Conservation (phyloP, 2,797 vertebrate genomes). For the Molossus molossus region DNA sequence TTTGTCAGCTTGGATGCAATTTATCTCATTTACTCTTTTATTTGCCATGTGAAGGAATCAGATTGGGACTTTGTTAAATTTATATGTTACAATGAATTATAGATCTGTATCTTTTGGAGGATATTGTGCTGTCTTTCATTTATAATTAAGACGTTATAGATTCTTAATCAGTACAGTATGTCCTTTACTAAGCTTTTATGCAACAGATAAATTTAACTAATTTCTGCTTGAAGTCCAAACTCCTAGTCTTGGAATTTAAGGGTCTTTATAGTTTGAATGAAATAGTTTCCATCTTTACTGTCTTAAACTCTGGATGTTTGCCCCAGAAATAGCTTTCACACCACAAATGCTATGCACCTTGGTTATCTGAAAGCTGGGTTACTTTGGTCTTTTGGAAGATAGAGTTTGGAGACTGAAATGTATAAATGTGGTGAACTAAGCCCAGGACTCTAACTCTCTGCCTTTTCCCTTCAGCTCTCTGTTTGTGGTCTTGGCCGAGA, state of each 20-base stretch:
- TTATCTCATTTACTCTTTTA: constrained; percentile 6
- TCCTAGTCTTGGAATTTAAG: constrained; percentile 26
- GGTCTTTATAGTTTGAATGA: neutral
- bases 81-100: neutral
- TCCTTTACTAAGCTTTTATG: constrained; percentile 1
- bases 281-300: neutral
- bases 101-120: constrained; percentile 12
- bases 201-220: neutral
- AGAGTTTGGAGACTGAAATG: neutral
- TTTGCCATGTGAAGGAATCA: neutral
- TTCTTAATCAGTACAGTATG: neutral
- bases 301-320: neutral
- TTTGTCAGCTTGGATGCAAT: neutral
- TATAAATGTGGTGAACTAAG: neutral
- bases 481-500: neutral
- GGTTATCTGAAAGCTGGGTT: neutral
- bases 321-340: neutral
- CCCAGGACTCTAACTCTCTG: neutral
- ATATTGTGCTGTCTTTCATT: neutral
- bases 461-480: too few species aligned
- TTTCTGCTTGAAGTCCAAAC: neutral
- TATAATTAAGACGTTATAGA: neutral
- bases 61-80: constrained; percentile 9
- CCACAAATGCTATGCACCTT: neutral
- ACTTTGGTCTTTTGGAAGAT: neutral